These are phyloP conservation scores for Phylloscopus collybita DNA, from an alignment of 2,797 vertebrate genomes.

Conservation along the genomic window DNA sequence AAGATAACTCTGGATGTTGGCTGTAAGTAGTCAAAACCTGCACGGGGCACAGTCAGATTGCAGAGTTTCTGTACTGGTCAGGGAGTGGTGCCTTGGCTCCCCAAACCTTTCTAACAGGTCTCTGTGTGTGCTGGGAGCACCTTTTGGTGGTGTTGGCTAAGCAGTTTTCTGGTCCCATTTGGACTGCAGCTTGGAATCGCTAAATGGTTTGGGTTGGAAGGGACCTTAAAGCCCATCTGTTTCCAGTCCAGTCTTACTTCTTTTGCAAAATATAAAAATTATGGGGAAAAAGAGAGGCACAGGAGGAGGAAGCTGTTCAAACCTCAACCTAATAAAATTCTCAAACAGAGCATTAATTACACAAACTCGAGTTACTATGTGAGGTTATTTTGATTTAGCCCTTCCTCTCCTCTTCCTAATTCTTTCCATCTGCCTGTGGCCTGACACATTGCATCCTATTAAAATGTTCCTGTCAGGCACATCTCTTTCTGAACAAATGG, in stretches of 20 bases:
- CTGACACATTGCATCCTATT: neutral
- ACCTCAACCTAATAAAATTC: neutral
- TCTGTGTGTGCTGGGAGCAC: neutral
- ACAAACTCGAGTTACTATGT: neutral
- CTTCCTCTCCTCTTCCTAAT: neutral
- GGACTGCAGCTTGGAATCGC: neutral
- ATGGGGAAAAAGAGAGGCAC: neutral
- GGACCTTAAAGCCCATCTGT: neutral
- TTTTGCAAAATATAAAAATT: neutral
- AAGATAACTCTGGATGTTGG: slow-evolving; percentile 91
- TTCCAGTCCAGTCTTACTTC: neutral
- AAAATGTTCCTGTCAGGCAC: neutral
- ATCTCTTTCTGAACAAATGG: neutral
- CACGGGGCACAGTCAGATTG: neutral
- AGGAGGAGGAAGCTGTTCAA: neutral
- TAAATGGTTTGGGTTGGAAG: neutral
- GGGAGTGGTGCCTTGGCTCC: neutral
- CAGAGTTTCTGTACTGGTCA: neutral
- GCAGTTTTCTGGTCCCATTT: neutral
- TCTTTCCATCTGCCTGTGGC: neutral
- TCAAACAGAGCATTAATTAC: neutral
- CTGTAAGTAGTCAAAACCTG: slow-evolving; percentile 80
- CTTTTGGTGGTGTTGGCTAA: neutral
- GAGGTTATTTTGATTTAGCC: neutral
- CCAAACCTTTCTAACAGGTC: neutral